Evolutionary conservation across 92 coral and sea anemone species (phyloP).

Genomic region (Porites cylindrica): DNA sequence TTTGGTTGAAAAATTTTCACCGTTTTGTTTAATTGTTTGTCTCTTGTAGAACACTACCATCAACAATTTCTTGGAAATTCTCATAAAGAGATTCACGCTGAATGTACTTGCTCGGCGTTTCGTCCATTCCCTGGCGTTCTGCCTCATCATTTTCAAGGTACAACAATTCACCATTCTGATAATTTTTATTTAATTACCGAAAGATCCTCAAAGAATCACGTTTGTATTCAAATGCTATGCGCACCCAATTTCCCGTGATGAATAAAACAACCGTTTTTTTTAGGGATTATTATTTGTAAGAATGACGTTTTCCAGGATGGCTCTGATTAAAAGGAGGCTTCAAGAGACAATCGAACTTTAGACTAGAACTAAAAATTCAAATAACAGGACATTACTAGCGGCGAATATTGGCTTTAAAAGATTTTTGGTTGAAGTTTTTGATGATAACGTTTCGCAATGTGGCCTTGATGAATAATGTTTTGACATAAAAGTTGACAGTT

Average conservation of each 20-base stretch:
- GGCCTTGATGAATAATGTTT: constrained; percentile 6
- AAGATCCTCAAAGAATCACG: constrained; percentile 44
- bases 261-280: constrained; percentile 18
- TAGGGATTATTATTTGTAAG: neutral
- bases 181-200: constrained; percentile 63
- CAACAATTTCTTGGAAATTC: constrained; percentile 52
- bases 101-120: constrained; percentile 98
- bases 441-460: constrained; percentile 31
- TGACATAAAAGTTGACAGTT: constrained; percentile 84
- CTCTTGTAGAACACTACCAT: constrained; percentile 60
- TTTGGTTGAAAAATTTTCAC: neutral
- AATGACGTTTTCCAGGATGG: neutral
- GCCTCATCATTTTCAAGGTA: constrained; percentile 80
- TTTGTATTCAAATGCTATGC: constrained; percentile 42
- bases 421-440: constrained; percentile 5
- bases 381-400: neutral
- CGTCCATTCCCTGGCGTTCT: constrained; percentile 82
- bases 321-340: constrained; percentile 7
- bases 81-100: constrained; percentile 73
- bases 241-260: constrained; percentile 19
- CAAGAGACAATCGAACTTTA: constrained; percentile 3
- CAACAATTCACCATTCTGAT: constrained; percentile 43
- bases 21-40: neutral
- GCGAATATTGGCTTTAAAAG: constrained; percentile 22
- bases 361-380: constrained; percentile 8